phyloP scores from a whole-genome alignment of 2,888 invertebrate species.

The Oxyscelio sp. region DNA sequence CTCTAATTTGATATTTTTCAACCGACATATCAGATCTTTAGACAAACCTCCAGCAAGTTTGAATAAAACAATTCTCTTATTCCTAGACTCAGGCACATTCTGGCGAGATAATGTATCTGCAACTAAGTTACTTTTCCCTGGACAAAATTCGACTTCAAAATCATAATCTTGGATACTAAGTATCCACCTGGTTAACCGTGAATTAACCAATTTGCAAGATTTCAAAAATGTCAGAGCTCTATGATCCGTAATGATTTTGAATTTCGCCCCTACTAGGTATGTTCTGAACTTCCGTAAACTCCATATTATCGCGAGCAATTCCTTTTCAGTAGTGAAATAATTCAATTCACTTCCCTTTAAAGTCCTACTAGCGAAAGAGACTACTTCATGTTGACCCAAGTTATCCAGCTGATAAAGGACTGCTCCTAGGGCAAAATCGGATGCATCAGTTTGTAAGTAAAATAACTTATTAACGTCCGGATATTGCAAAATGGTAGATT shows the following conservation, averaged over 20 bases:
- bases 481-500: not conserved
- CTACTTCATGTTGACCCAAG: not conserved
- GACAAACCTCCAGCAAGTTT: not conserved
- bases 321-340: slow-evolving; percentile 20
- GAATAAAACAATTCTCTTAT: not conserved
- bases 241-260: too few species aligned
- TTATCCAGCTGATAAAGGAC: not conserved
- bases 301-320: too few species aligned
- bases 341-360: not conserved
- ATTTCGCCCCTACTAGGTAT: not conserved
- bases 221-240: too few species aligned
- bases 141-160: not conserved
- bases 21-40: not conserved
- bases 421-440: not conserved
- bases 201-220: too few species aligned
- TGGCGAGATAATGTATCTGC: not conserved
- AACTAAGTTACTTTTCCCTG: slow-evolving; percentile 6
- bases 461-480: not conserved
- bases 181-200: too few species aligned
- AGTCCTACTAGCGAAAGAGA: not conserved
- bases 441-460: too few species aligned
- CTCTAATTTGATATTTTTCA: not conserved
- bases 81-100: not conserved
- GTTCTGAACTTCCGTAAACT: not conserved
- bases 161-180: too few species aligned